Evolutionary conservation across 2,888 invertebrate genomes (phyloP).

Genomic region (Mesorhabditis belari): DNA sequence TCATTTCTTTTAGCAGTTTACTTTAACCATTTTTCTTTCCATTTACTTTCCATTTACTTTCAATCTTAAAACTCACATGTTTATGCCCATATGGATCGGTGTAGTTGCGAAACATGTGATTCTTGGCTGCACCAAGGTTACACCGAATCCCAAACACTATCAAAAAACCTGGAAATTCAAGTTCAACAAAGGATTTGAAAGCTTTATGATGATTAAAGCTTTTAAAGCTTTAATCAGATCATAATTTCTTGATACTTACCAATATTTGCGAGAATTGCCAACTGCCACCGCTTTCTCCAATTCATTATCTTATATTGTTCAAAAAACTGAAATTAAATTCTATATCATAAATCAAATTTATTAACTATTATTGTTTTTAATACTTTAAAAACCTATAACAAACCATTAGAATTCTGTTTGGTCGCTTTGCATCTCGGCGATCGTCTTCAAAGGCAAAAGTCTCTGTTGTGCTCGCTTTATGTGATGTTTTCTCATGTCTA

Average conservation of each 20-base stretch:
- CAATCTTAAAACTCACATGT: slow-evolving; percentile 30
- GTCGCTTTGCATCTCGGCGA: background rate
- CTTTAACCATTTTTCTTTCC: background rate
- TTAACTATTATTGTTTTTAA: no score
- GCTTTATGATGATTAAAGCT: background rate
- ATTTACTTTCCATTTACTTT: no score
- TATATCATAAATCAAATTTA: no score
- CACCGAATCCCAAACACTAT: slow-evolving; percentile 79
- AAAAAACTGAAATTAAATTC: slow-evolving; percentile 23
- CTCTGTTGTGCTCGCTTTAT: background rate
- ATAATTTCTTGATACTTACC: slow-evolving; percentile 9
- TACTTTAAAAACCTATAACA: no score
- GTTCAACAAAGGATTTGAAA: background rate
- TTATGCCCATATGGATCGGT: slow-evolving; percentile 45
- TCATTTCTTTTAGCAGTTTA: background rate
- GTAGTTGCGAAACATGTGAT: slow-evolving; percentile 63
- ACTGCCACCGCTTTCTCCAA: slow-evolving; percentile 51
- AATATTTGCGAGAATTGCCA: slow-evolving; percentile 57
- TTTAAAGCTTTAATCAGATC: background rate
- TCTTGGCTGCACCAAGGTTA: slow-evolving; percentile 95
- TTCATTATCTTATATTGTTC: slow-evolving; percentile 54
- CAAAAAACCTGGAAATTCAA: slow-evolving; percentile 58
- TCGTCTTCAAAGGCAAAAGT: background rate
- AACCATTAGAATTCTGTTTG: background rate
- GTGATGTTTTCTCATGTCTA: no score